Conservation (phyloP, 2,113 vertebrate species). For the Ariopsis seemanni region DNA sequence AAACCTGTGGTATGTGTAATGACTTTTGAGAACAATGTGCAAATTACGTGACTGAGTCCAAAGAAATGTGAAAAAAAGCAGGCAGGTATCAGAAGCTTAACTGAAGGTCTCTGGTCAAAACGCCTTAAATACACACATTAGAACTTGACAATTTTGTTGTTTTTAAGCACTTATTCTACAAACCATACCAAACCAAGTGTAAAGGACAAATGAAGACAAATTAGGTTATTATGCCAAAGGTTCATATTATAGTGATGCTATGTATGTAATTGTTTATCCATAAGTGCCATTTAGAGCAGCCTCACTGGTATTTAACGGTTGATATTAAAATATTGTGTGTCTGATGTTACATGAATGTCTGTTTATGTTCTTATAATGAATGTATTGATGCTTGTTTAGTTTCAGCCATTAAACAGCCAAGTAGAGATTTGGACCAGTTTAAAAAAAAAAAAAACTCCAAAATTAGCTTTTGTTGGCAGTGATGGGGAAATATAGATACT, state of each 20-base stretch:
- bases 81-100: background rate
- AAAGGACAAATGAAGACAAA: slow-evolving; percentile 37
- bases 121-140: background rate
- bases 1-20: background rate
- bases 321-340: background rate
- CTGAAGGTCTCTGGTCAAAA: background rate
- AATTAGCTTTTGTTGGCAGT: background rate
- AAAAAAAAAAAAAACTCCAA: no score
- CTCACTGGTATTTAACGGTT: background rate
- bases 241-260: background rate
- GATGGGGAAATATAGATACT: background rate
- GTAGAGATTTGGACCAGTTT: background rate
- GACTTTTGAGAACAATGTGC: background rate
- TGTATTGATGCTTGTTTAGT: background rate
- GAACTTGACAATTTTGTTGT: slow-evolving; percentile 5
- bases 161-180: background rate
- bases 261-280: background rate
- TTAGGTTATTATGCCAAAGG: slow-evolving; percentile 7
- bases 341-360: background rate
- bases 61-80: background rate
- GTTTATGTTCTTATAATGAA: background rate
- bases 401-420: background rate
- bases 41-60: background rate
- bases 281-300: background rate
- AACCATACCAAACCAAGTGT: slow-evolving; percentile 19